Conservation (phyloP, 2,888 invertebrate genomes). For the Drosophila glabriapex region DNA sequence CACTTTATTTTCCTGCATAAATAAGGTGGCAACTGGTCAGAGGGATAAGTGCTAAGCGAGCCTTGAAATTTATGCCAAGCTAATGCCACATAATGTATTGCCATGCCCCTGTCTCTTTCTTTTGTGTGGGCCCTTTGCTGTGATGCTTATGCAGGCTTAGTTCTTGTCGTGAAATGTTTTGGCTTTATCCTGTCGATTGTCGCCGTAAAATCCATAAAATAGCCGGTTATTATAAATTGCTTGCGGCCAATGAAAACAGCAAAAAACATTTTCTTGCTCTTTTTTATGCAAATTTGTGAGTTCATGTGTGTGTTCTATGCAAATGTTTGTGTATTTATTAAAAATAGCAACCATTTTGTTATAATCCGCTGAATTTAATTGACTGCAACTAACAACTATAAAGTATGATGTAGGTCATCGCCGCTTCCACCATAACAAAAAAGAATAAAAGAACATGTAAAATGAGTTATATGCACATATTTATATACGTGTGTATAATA, state of each 20-base stretch:
- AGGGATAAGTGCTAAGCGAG: slow-evolving; percentile 3
- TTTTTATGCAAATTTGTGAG: slow-evolving; percentile 35
- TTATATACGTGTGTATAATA: slow-evolving; percentile 1
- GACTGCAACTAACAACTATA: slow-evolving; percentile 66
- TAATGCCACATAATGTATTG: slow-evolving; percentile 65
- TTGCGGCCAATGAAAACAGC: slow-evolving; percentile 45
- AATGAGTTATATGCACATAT: slow-evolving; percentile 23
- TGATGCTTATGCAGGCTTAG: slow-evolving; percentile 63
- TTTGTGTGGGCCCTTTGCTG: slow-evolving; percentile 6
- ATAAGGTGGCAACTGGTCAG: slow-evolving; percentile 24
- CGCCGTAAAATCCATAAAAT: slow-evolving; percentile 70
- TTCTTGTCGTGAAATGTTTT: slow-evolving; percentile 71
- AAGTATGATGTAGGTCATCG: slow-evolving; percentile 58
- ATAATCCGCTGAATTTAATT: slow-evolving; percentile 76
- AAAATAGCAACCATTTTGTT: slow-evolving; percentile 66
- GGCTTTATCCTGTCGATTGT: slow-evolving; percentile 76
- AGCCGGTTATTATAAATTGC: slow-evolving; percentile 68
- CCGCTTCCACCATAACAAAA: slow-evolving; percentile 4
- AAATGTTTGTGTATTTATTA: slow-evolving; percentile 75
- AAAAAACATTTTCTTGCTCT: slow-evolving; percentile 22
- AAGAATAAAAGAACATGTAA: slow-evolving; percentile 2
- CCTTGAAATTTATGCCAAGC: slow-evolving; percentile 67
- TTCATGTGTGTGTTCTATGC: slow-evolving; percentile 35
- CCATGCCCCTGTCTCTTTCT: slow-evolving; percentile 1
- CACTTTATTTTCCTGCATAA: slow-evolving; percentile 62